Conservation (phyloP, 2,797 vertebrate species). For the Sebastes hubbsi region DNA sequence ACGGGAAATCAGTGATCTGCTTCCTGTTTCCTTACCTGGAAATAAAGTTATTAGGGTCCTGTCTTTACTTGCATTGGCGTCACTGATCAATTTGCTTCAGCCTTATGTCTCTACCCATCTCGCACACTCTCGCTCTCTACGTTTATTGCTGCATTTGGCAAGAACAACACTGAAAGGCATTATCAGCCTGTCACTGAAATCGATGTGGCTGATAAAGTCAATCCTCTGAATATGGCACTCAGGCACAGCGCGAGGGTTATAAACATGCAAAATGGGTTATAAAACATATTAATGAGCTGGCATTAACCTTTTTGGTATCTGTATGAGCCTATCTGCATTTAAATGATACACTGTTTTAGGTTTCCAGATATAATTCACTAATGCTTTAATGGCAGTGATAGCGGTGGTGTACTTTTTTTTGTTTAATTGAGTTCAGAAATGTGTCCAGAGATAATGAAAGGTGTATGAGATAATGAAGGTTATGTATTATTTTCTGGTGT, state of each 20-base stretch:
- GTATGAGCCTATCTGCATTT: conserved; percentile 34
- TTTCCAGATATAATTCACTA: conserved; percentile 44
- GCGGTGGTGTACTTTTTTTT: conserved; percentile 13
- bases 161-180: conserved; percentile 66
- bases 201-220: conserved; percentile 60
- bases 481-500: conserved; percentile 51
- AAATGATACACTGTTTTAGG: conserved; percentile 45
- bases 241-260: conserved; percentile 23
- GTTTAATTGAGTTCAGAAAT: conserved; percentile 62
- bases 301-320: conserved; percentile 49
- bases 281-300: conserved; percentile 63
- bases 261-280: conserved; percentile 61
- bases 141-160: conserved; percentile 66
- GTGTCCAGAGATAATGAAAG: conserved; percentile 59
- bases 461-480: conserved; percentile 50
- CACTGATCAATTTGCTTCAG: conserved; percentile 38
- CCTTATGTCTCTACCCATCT: conserved; percentile 13
- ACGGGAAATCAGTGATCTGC: conserved; percentile 17
- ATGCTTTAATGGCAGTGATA: conserved; percentile 32
- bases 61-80: conserved; percentile 15
- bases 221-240: conserved; percentile 35
- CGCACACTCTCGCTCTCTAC: conserved; percentile 5
- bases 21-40: conserved; percentile 23
- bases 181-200: conserved; percentile 67
- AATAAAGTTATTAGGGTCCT: conserved; percentile 29